These are phyloP conservation scores for Globodera ellingtonae DNA, from an alignment of 1,140 invertebrate species.

Conservation along the genomic window DNA sequence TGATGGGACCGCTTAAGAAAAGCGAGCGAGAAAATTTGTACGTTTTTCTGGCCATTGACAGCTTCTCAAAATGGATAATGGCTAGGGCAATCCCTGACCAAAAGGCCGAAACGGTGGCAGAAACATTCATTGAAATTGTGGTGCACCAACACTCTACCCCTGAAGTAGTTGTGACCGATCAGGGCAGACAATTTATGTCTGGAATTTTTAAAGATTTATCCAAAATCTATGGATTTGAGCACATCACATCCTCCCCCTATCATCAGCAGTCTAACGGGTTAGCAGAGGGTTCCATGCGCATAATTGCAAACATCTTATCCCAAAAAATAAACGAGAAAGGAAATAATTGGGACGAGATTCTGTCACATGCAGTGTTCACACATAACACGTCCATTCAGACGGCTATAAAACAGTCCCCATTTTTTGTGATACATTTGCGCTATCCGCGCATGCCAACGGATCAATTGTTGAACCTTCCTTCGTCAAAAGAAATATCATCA, in stretches of 20 bases:
- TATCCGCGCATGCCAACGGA: background rate
- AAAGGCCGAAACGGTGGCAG: too few species aligned
- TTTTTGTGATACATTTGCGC: background rate
- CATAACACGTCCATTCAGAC: background rate
- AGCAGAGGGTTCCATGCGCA: background rate
- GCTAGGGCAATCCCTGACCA: too few species aligned
- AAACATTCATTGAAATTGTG: too few species aligned
- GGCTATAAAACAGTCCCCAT: background rate
- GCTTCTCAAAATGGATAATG: too few species aligned
- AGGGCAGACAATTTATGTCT: background rate
- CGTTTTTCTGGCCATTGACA: too few species aligned
- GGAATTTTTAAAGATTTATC: background rate
- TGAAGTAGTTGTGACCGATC: too few species aligned
- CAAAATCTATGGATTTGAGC: background rate
- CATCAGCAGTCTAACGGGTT: background rate
- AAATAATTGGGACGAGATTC: background rate
- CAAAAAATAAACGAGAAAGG: background rate
- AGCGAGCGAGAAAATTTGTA: too few species aligned
- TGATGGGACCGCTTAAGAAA: too few species aligned
- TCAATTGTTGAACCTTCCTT: background rate
- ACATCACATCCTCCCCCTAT: background rate
- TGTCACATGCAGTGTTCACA: background rate
- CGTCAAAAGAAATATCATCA: background rate
- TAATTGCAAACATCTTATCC: background rate
- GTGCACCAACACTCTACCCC: too few species aligned